A percentile compares a stretch with the other conserved stretches of the same genome.
These are phyloP conservation scores for Chiloscyllium punctatum DNA, from an alignment of 2,797 vertebrate genomes.

Conservation along the genomic window DNA sequence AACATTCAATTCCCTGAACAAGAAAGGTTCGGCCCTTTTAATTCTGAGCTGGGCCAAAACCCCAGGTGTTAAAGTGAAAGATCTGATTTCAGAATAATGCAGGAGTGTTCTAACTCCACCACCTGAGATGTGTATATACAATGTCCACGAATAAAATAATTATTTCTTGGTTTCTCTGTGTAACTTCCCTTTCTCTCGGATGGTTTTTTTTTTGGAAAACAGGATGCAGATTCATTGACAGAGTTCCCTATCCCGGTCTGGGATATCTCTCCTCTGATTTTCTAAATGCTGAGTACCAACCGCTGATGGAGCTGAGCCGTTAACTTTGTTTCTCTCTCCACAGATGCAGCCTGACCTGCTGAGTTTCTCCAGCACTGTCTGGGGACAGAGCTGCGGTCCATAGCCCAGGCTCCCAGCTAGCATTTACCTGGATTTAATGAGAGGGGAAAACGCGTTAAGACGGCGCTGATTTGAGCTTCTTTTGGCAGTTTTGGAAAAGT, in stretches of 20 bases:
- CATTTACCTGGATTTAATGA: not conserved
- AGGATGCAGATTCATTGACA: not conserved
- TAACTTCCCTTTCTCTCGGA: not conserved
- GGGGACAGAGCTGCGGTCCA: not conserved
- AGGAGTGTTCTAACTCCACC: constrained; percentile 20
- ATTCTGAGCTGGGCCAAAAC: not conserved
- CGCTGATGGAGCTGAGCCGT: not conserved
- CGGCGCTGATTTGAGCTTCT: not conserved
- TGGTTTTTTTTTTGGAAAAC: not conserved
- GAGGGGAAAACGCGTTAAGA: not conserved
- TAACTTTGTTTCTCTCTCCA: not conserved
- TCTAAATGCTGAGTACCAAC: not conserved
- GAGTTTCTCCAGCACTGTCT: not conserved
- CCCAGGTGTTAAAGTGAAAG: not conserved
- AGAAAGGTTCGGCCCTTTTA: not conserved
- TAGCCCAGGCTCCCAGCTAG: not conserved
- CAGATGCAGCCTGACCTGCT: not conserved
- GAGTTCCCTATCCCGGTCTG: no score
- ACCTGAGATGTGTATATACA: not conserved
- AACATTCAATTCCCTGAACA: not conserved
- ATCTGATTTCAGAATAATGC: not conserved
- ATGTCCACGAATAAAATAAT: not conserved
- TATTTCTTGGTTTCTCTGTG: not conserved
- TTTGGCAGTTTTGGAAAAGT: not conserved
- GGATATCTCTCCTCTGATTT: no score